These are phyloP conservation scores for Pristionchus arcanus DNA, from an alignment of 2,888 invertebrate species.

Conservation along the genomic window DNA sequence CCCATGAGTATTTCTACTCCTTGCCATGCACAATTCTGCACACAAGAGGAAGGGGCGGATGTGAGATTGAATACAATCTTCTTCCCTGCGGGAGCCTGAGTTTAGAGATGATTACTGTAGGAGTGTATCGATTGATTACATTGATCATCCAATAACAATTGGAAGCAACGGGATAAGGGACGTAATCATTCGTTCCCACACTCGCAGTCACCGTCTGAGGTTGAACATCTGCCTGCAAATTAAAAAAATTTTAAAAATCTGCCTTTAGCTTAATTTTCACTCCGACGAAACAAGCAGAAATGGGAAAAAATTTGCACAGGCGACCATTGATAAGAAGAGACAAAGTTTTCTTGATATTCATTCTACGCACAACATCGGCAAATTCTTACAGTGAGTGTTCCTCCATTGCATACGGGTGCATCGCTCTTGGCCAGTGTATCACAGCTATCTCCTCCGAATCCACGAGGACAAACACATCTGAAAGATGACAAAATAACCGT, in stretches of 20 bases:
- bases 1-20: conserved; percentile 40
- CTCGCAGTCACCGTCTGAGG: conserved; percentile 11
- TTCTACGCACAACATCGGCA: too few relatives aligned
- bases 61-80: conserved; percentile 41
- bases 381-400: background rate
- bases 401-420: conserved; percentile 51
- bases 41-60: conserved; percentile 30
- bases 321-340: too few relatives aligned
- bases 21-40: conserved; percentile 49
- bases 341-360: too few relatives aligned
- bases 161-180: background rate
- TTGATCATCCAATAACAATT: conserved; percentile 38
- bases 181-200: conserved; percentile 42
- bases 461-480: conserved; percentile 51
- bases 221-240: background rate
- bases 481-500: too few relatives aligned
- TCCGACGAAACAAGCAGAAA: too few relatives aligned
- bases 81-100: conserved; percentile 45
- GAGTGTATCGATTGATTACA: background rate
- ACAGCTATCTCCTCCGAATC: conserved; percentile 10
- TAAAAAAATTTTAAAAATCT: background rate
- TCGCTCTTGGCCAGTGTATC: background rate
- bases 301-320: too few relatives aligned
- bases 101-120: background rate
- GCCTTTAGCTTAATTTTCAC: too few relatives aligned